A percentile compares a stretch with the other conserved stretches of the same genome.
These are phyloP conservation scores for Rachycentron canadum DNA, from an alignment of 2,797 vertebrate genomes.

Conservation along the genomic window DNA sequence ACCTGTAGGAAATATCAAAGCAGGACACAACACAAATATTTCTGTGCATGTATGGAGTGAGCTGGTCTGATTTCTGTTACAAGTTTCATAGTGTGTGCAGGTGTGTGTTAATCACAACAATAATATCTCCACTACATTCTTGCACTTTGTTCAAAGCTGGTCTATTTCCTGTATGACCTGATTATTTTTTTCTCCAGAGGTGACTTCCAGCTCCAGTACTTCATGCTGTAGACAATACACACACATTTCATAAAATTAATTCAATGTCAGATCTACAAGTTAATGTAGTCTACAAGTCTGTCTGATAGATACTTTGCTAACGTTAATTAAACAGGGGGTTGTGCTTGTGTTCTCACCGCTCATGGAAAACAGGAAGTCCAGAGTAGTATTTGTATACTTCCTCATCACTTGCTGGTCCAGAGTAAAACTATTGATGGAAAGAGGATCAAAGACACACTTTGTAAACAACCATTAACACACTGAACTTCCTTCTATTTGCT, in stretches of 20 bases:
- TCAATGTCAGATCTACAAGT: too few relatives aligned
- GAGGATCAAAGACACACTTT: neutral
- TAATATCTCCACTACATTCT: neutral
- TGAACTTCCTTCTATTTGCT: too few relatives aligned
- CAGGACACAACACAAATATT: too few relatives aligned
- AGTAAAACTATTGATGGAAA: neutral
- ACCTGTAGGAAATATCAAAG: too few relatives aligned
- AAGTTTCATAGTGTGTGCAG: too few relatives aligned
- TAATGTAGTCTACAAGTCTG: neutral
- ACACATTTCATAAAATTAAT: too few relatives aligned
- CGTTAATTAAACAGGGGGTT: neutral
- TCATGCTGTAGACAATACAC: too few relatives aligned
- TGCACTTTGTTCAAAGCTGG: neutral
- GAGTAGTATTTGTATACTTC: neutral
- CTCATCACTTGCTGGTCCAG: neutral
- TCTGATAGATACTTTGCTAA: neutral
- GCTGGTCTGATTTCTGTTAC: too few relatives aligned
- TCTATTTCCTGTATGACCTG: neutral
- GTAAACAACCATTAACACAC: too few relatives aligned
- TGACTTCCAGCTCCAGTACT: too few relatives aligned
- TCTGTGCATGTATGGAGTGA: too few relatives aligned
- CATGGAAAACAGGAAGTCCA: constrained; percentile 4
- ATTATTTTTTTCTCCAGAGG: neutral
- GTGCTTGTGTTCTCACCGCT: neutral
- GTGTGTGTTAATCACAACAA: neutral